A percentile compares a stretch with the other conserved stretches of the same genome.
Evolutionary conservation across 2,113 vertebrate species (phyloP).

Genomic region (Pipa parva): DNA sequence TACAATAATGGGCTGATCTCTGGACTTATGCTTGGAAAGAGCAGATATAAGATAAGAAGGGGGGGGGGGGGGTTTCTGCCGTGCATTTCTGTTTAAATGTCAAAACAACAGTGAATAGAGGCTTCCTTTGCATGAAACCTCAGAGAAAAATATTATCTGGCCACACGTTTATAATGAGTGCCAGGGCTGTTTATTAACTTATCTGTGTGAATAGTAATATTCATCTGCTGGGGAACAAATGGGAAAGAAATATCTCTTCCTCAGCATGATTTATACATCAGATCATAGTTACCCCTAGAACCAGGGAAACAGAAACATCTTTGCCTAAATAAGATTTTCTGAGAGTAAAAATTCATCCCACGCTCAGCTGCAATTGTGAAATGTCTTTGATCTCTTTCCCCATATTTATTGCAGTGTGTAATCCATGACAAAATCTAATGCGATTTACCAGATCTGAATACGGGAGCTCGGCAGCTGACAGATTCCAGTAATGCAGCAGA

Average conservation of each 20-base stretch:
- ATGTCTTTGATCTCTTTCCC: constrained; percentile 72
- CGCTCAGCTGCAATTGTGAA: constrained; percentile 68
- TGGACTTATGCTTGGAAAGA: too few relatives aligned
- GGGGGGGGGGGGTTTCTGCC: too few relatives aligned
- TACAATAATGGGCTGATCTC: too few relatives aligned
- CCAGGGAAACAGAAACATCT: too few relatives aligned
- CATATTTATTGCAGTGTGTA: constrained; percentile 71
- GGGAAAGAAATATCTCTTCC: not conserved
- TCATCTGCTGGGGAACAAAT: not conserved
- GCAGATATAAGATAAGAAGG: too few relatives aligned
- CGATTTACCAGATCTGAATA: constrained; percentile 76
- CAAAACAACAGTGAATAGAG: too few relatives aligned
- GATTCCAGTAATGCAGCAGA: constrained; percentile 77
- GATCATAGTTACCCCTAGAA: constrained; percentile 56
- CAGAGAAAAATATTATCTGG: too few relatives aligned
- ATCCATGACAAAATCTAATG: constrained; percentile 77
- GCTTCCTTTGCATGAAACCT: too few relatives aligned
- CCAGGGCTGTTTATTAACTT: too few relatives aligned
- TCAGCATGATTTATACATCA: constrained; percentile 53
- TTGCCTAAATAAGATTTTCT: constrained; percentile 78
- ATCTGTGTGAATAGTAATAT: too few relatives aligned
- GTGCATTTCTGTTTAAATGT: too few relatives aligned
- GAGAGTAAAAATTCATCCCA: constrained; percentile 69
- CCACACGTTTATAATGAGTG: too few relatives aligned
- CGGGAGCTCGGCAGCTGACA: constrained; percentile 73